Evolutionary conservation across 1,140 invertebrate species (phyloP).

Genomic region (Lasioglossum baleicum): DNA sequence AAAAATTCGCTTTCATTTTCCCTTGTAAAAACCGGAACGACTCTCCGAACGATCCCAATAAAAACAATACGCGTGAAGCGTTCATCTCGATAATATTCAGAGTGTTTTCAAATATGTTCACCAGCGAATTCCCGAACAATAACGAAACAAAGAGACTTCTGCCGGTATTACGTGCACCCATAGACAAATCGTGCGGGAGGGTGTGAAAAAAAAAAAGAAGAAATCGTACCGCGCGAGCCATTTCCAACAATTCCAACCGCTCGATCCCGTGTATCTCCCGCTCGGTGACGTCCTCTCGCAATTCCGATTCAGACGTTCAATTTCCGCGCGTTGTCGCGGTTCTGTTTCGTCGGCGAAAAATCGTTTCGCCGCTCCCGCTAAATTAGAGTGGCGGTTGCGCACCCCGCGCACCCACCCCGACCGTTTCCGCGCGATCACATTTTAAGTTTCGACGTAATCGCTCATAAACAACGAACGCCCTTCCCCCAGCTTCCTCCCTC

Average conservation of each 20-base stretch:
- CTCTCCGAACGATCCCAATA: too few relatives aligned
- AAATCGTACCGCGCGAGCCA: neutral
- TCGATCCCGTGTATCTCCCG: neutral
- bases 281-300: neutral
- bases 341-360: neutral
- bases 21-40: too few relatives aligned
- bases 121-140: neutral
- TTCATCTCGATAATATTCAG: too few relatives aligned
- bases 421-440: neutral
- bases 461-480: neutral
- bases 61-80: too few relatives aligned
- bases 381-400: neutral
- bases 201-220: too few relatives aligned
- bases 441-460: neutral
- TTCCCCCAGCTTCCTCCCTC: neutral
- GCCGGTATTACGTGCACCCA: neutral
- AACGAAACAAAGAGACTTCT: neutral
- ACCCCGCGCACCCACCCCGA: too few relatives aligned
- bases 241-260: neutral
- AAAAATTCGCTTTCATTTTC: too few relatives aligned
- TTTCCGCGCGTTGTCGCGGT: neutral
- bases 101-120: too few relatives aligned
- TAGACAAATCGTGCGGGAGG: neutral
- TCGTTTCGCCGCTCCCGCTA: neutral
- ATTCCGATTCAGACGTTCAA: conserved; percentile 8